A percentile compares a stretch with the other conserved stretches of the same genome.
phyloP scores from a whole-genome alignment of 1,140 invertebrate species.

The Drosophila pruinosa region DNA sequence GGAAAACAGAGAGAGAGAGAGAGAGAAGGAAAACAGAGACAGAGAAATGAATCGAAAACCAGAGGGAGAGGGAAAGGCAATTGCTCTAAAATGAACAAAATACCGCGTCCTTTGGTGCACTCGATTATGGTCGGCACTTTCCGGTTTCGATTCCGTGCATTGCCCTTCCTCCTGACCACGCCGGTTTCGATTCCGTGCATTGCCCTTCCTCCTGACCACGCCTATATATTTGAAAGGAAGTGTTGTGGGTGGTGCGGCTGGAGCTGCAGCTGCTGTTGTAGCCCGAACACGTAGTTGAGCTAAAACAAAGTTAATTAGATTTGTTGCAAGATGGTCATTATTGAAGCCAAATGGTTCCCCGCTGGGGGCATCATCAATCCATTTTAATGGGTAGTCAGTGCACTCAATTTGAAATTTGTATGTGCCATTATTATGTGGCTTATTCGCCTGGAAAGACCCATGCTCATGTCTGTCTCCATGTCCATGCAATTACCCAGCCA shows the following conservation, averaged over 20 bases:
- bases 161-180: not conserved
- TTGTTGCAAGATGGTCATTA: conserved; percentile 77
- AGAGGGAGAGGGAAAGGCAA: not conserved
- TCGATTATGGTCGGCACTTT: conserved; percentile 66
- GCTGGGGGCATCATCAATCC: conserved; percentile 15
- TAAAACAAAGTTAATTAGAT: conserved; percentile 81
- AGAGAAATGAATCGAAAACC: not conserved
- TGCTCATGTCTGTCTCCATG: conserved; percentile 3
- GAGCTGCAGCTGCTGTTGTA: conserved; percentile 38
- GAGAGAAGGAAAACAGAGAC: not conserved
- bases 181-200: no score
- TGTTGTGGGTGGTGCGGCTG: not conserved
- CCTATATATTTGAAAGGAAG: conserved; percentile 1
- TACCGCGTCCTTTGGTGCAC: conserved; percentile 65
- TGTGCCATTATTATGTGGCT: conserved; percentile 52
- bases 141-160: conserved; percentile 48
- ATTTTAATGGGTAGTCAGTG: conserved; percentile 61
- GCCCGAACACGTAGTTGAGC: conserved; percentile 65
- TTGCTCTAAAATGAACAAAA: conserved; percentile 50
- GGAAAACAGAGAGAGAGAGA: not conserved
- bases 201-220: not conserved
- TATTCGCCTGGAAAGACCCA: conserved; percentile 63
- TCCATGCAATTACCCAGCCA: conserved; percentile 61
- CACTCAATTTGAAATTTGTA: conserved; percentile 64
- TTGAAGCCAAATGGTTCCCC: conserved; percentile 37